These are phyloP conservation scores for Rafetus swinhoei DNA, from an alignment of 2,113 vertebrate genomes.

Conservation along the genomic window DNA sequence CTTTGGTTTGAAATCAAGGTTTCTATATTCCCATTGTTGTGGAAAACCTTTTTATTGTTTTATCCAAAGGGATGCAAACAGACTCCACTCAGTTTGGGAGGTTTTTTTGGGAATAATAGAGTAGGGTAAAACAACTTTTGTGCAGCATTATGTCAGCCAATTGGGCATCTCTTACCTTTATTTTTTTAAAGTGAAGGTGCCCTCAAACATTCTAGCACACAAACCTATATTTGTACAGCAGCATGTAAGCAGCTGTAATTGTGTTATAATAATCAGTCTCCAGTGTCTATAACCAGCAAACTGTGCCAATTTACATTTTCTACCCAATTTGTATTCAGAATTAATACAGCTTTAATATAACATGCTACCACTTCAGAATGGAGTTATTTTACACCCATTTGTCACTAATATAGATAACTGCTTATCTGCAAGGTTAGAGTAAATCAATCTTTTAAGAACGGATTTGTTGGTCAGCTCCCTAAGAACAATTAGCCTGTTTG, in stretches of 20 bases:
- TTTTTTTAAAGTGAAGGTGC: neutral
- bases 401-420: neutral
- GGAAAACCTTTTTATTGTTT: neutral
- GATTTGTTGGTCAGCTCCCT: neutral
- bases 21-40: neutral
- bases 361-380: neutral
- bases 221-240: neutral
- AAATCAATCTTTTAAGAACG: neutral
- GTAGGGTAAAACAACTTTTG: neutral
- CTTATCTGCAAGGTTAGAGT: neutral
- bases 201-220: neutral
- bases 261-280: neutral
- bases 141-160: neutral
- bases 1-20: neutral
- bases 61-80: neutral
- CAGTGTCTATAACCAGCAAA: neutral
- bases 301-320: neutral
- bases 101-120: neutral
- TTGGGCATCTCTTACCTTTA: neutral
- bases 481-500: neutral
- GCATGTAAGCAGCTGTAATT: neutral
- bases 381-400: neutral
- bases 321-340: neutral
- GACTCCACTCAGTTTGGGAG: neutral
- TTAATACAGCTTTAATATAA: neutral